phyloP scores from a whole-genome alignment of 2,888 invertebrate genomes.

The Ligdia adustata region DNA sequence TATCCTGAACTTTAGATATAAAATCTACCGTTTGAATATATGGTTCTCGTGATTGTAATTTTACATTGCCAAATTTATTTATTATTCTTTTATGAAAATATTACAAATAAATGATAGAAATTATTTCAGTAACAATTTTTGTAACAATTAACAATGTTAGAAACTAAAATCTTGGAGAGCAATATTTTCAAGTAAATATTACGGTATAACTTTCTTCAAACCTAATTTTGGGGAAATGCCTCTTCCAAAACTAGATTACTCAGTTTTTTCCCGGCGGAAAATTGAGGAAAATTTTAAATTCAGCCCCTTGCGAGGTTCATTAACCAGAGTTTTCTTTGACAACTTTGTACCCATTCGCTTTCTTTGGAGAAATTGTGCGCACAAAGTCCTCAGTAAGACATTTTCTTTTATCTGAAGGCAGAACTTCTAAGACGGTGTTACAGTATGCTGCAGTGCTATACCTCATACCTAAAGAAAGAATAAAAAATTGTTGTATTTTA shows the following conservation, averaged over 20 bases:
- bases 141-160: too few species aligned
- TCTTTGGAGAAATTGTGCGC: constrained; percentile 31
- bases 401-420: constrained; percentile 66
- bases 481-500: too few species aligned
- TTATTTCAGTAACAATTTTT: too few species aligned
- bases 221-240: neutral
- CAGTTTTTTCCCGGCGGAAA: constrained; percentile 2
- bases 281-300: constrained; percentile 13
- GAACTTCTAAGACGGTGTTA: constrained; percentile 50
- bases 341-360: constrained; percentile 35
- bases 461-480: too few species aligned
- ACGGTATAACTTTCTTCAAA: neutral
- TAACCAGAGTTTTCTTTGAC: constrained; percentile 32
- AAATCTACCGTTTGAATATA: too few species aligned
- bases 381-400: constrained; percentile 54
- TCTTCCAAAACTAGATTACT: constrained; percentile 2
- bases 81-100: too few species aligned
- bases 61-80: too few species aligned
- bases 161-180: neutral
- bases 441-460: neutral
- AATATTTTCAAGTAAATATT: neutral
- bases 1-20: constrained; percentile 2
- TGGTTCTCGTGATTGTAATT: too few species aligned
- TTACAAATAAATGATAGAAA: too few species aligned
- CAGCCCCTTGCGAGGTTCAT: constrained; percentile 12